A percentile compares a stretch with the other conserved stretches of the same genome.
phyloP scores from a whole-genome alignment of 2,113 vertebrate genomes.

The Equus przewalskii region DNA sequence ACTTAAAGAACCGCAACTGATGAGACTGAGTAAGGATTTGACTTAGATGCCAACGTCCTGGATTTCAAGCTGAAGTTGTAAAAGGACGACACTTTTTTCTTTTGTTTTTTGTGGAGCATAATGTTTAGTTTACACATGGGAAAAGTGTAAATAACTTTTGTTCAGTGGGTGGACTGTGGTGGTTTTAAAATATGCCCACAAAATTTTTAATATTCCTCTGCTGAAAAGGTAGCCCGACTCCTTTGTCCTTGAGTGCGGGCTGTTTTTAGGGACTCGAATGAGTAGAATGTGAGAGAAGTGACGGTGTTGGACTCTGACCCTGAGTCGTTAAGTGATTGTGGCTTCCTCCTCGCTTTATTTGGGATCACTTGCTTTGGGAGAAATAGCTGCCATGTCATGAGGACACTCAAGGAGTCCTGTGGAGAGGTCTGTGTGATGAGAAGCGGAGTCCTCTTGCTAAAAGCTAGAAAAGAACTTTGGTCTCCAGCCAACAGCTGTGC shows the following conservation, averaged over 20 bases:
- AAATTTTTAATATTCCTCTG: neutral
- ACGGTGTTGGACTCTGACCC: neutral
- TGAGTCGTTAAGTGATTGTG: neutral
- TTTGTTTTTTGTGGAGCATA: neutral
- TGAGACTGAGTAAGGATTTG: neutral
- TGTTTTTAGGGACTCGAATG: neutral
- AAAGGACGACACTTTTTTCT: neutral
- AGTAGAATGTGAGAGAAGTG: neutral
- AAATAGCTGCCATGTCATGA: neutral
- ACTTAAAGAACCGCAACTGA: neutral
- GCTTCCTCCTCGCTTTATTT: neutral
- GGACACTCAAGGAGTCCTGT: neutral
- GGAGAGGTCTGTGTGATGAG: neutral
- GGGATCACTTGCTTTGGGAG: neutral
- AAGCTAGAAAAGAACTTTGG: neutral
- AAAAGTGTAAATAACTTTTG: neutral
- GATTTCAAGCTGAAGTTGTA: conserved; percentile 20
- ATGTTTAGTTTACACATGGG: neutral
- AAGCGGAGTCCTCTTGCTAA: neutral
- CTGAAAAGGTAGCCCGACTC: neutral
- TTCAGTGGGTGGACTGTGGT: neutral
- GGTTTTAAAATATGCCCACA: neutral
- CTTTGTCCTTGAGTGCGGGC: neutral
- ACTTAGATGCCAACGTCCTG: neutral
- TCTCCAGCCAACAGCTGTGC: neutral